A percentile compares a stretch with the other conserved stretches of the same genome.
Conservation (phyloP, 2,113 vertebrate genomes). For the Rhegmatorhina hoffmannsi region DNA sequence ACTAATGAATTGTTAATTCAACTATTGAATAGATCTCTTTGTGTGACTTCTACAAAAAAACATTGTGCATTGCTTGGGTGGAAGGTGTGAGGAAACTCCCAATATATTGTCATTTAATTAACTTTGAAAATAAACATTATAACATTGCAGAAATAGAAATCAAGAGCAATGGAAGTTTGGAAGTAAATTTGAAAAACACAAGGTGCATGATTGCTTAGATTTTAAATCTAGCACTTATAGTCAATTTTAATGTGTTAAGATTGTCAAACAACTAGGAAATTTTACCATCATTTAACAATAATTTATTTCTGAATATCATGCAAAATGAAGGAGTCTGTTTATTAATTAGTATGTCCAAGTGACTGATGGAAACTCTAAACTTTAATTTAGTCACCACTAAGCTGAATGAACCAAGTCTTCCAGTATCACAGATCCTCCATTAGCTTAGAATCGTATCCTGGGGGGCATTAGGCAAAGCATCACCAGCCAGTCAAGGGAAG, state of each 20-base stretch:
- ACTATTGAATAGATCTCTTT: background rate
- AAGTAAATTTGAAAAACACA: background rate
- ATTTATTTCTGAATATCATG: background rate
- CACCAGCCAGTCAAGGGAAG: too few species aligned
- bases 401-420: background rate
- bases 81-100: background rate
- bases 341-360: background rate
- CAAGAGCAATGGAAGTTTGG: background rate
- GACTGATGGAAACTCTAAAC: background rate
- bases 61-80: background rate
- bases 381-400: background rate
- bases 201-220: background rate
- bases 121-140: background rate
- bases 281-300: background rate
- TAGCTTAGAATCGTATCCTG: background rate
- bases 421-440: background rate
- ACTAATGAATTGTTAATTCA: background rate
- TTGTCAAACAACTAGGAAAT: background rate
- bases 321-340: background rate
- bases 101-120: background rate
- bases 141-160: background rate
- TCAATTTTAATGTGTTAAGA: background rate
- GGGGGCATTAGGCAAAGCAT: too few species aligned
- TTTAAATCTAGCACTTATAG: background rate
- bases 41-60: background rate